phyloP scores from a whole-genome alignment of 2,113 vertebrate species.

The Tauraco erythrolophus region DNA sequence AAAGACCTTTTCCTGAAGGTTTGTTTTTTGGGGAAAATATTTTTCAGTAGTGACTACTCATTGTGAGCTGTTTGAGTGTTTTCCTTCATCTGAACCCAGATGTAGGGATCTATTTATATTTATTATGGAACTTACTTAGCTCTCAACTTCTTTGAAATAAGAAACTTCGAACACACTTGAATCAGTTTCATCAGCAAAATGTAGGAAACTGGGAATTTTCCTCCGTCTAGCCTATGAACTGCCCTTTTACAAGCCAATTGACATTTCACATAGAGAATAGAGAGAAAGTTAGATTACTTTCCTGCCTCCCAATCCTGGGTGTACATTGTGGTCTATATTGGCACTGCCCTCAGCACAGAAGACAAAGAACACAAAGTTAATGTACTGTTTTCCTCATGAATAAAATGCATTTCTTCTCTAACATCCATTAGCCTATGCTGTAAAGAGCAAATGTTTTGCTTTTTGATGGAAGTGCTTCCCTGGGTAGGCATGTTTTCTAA shows the following conservation, averaged over 20 bases:
- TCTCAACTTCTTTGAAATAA: slow-evolving; percentile 31
- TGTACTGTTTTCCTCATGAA: background rate
- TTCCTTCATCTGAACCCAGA: slow-evolving; percentile 24
- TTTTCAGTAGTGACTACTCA: slow-evolving; percentile 11
- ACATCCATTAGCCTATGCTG: background rate
- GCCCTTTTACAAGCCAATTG: background rate
- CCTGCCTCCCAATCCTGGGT: background rate
- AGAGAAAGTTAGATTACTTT: background rate
- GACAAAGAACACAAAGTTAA: background rate
- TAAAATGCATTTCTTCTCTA: background rate
- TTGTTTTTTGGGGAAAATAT: background rate
- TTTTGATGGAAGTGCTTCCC: background rate
- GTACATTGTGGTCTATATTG: background rate
- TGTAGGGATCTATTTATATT: slow-evolving; percentile 5
- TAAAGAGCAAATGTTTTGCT: background rate
- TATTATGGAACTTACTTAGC: slow-evolving; percentile 18
- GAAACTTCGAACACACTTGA: background rate
- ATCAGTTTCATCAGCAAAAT: slow-evolving; percentile 33
- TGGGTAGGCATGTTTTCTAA: background rate
- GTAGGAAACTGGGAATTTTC: slow-evolving; percentile 34
- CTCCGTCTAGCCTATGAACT: slow-evolving; percentile 2
- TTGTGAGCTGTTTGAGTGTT: background rate
- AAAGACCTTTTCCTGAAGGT: slow-evolving; percentile 49
- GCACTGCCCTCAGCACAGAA: background rate
- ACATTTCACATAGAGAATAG: background rate